A percentile compares a stretch with the other conserved stretches of the same genome.
These are phyloP conservation scores for Epirrhoe alternata DNA, from an alignment of 2,888 invertebrate genomes.

Conservation along the genomic window DNA sequence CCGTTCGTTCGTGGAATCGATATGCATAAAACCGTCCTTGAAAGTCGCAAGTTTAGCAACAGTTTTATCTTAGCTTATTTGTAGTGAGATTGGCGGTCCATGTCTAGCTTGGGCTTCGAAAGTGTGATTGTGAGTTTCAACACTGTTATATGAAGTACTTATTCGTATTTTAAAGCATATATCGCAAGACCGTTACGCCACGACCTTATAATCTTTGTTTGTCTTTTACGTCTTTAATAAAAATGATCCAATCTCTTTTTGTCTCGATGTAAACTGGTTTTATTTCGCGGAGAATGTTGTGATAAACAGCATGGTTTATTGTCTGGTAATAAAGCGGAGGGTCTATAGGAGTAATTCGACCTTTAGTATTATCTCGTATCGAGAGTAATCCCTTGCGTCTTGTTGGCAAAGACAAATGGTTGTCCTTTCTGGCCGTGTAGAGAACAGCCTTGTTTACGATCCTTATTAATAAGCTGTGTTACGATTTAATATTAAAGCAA, in stretches of 20 bases:
- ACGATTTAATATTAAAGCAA: slow-evolving; percentile 17
- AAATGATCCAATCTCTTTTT: slow-evolving; percentile 53
- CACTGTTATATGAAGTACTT: slow-evolving; percentile 63
- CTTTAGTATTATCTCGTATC: slow-evolving; percentile 64
- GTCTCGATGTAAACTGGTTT: slow-evolving; percentile 53
- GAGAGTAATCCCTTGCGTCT: slow-evolving; percentile 56
- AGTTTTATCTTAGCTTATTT: slow-evolving; percentile 60
- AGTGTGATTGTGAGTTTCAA: slow-evolving; percentile 65
- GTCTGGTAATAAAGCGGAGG: slow-evolving; percentile 62
- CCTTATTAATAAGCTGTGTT: slow-evolving; percentile 27
- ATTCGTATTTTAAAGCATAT: slow-evolving; percentile 43
- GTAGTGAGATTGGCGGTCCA: slow-evolving; percentile 54
- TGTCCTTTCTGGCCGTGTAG: slow-evolving; percentile 47
- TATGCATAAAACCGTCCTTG: slow-evolving; percentile 81
- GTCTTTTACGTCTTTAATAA: slow-evolving; percentile 55
- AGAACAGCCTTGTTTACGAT: slow-evolving; percentile 48
- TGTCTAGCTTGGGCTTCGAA: slow-evolving; percentile 53
- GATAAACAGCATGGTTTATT: slow-evolving; percentile 68
- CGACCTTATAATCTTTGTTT: slow-evolving; percentile 65
- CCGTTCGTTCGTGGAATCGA: slow-evolving; percentile 80
- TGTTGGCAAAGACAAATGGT: slow-evolving; percentile 57
- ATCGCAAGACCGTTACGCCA: slow-evolving; percentile 43
- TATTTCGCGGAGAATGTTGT: slow-evolving; percentile 62
- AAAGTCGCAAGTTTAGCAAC: slow-evolving; percentile 66
- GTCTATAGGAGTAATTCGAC: slow-evolving; percentile 66